Conservation (phyloP, 2,888 invertebrate species). For the Ypsolopha sequella region DNA sequence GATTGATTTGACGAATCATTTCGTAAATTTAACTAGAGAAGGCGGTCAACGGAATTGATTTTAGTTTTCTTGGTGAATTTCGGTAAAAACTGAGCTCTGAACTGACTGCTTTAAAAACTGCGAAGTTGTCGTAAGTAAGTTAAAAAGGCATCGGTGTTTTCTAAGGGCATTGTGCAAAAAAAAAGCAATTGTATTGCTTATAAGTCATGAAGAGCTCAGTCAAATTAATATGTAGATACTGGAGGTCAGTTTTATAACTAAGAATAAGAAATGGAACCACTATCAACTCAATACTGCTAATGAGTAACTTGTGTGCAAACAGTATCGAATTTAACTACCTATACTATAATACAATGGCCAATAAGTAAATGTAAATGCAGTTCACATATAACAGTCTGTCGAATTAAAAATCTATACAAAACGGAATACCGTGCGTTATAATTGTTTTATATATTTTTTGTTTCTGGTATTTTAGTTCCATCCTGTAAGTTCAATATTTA, state of each 20-base stretch:
- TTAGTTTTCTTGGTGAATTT: too few species aligned
- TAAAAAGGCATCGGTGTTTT: too few species aligned
- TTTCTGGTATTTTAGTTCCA: too few species aligned
- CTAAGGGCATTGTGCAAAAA: too few species aligned
- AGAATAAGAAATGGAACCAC: neutral
- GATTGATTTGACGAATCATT: too few species aligned
- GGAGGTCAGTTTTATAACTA: neutral
- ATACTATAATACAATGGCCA: too few species aligned
- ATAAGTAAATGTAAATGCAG: constrained; percentile 58
- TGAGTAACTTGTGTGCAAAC: constrained; percentile 31
- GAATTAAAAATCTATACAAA: constrained; percentile 68
- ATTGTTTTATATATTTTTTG: constrained; percentile 33
- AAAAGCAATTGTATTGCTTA: neutral
- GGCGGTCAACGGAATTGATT: too few species aligned
- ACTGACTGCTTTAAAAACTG: too few species aligned
- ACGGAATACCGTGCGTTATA: constrained; percentile 51
- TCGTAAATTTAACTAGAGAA: too few species aligned
- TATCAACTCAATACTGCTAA: neutral
- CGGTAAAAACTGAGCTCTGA: too few species aligned
- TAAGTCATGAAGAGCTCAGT: neutral
- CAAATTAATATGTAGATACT: neutral
- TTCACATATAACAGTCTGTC: constrained; percentile 65
- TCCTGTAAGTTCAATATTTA: too few species aligned
- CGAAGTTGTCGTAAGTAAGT: too few species aligned
- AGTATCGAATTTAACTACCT: constrained; percentile 56